phyloP scores from a whole-genome alignment of 2,797 vertebrate species.

The Odontamblyopus lacepedii region DNA sequence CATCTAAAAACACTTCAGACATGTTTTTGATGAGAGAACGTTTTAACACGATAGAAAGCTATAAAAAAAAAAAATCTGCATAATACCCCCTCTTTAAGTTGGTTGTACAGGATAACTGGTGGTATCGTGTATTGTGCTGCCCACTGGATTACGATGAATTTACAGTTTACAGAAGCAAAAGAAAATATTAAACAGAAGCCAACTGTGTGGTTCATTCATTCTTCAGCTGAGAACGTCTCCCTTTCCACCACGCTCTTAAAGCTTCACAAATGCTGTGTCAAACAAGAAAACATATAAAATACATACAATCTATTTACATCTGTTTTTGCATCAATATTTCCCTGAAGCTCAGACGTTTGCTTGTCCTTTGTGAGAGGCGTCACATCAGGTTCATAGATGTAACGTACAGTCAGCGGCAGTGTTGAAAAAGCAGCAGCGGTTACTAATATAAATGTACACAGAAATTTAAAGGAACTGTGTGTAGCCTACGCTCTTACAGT shows the following conservation, averaged over 20 bases:
- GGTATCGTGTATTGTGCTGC: neutral
- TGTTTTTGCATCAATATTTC: neutral
- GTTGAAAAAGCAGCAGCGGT: neutral
- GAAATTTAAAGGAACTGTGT: neutral
- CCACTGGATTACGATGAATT: neutral
- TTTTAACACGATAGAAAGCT: neutral
- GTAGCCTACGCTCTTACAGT: too few species aligned
- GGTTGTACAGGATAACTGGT: neutral
- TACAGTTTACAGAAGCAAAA: neutral
- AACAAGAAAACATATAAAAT: neutral
- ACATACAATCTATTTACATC: neutral
- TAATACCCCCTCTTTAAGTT: neutral
- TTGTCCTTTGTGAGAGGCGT: neutral
- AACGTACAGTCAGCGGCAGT: neutral
- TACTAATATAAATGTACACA: neutral
- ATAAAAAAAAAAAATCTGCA: too few species aligned
- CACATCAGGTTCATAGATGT: neutral
- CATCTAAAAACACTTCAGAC: neutral
- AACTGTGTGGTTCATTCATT: neutral
- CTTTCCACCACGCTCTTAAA: neutral
- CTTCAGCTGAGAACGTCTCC: neutral
- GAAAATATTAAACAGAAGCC: neutral
- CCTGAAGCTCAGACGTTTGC: conserved; percentile 1
- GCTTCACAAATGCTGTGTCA: neutral
- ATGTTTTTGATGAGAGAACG: neutral